Evolutionary conservation across 2,113 vertebrate species (phyloP), one percentile per base, ranked within the genome.

Genomic region (Acrocephalus arundinaceus): DNA sequence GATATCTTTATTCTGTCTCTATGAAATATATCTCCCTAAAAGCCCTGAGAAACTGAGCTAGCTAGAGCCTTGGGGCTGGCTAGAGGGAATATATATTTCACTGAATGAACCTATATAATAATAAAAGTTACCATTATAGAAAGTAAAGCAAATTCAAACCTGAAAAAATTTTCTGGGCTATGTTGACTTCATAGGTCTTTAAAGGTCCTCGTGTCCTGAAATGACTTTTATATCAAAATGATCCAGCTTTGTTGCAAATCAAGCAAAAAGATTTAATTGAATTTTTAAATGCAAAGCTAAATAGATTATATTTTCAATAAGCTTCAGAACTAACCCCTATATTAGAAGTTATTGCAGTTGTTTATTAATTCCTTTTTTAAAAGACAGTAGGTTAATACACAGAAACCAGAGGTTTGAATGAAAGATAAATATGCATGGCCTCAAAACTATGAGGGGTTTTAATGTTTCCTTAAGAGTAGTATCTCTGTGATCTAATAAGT

Each of bases 91-190:
- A 35, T 35, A 35, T 35, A 35, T 35, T 35, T 35, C 35, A 10
- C 28, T 80, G 37, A 54, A 28, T 33, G 33, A 54, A 71, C 48
- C 27, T n/a, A 12, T 10, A 57, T 23, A 33, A 51, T 20, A 76
- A 57, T 57, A 14, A 30, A 54, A 70, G 7, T 52, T 77, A 54
- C 39, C 0, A 0, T 4, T 76, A 13, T 18, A 63, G 25, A 11
- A 81, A 71, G 67, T 65, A 63, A 83, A 59, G n/a, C 4, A 45
- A 79, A 72, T 39, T 8, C 24, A 54, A 33, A 27, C 58, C 15
- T 54, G 4, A 41, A 10, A 72, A 20, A 39, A 1, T 8, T 12
- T 77, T 55, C 16, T 45, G 22, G 18, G 7, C 13, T 33, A 3
- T 55, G 13, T 75, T 61, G 65, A 75, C 33, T 78, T 82, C 9